Conservation (phyloP, 1,140 invertebrate genomes). For the Nephila pilipes region DNA sequence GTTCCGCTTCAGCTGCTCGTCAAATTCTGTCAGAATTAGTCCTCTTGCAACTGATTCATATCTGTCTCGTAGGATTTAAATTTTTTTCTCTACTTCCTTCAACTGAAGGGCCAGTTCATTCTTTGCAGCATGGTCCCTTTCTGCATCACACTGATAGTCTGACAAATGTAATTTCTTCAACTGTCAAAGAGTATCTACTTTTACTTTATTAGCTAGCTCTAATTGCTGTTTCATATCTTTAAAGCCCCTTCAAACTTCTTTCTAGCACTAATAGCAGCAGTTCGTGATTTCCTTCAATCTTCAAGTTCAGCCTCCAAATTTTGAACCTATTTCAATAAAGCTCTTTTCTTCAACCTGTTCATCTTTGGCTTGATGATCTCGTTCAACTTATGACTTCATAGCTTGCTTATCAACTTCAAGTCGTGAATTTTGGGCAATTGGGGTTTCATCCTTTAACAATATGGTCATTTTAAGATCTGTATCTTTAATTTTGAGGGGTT, state of each 20-base stretch:
- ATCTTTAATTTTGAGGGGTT: no score
- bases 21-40: slow-evolving; percentile 93
- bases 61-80: slow-evolving; percentile 95
- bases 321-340: slow-evolving; percentile 94
- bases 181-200: slow-evolving; percentile 97
- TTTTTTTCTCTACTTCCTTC: slow-evolving; percentile 96
- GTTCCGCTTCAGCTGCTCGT: slow-evolving; percentile 93
- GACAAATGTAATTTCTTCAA: slow-evolving; percentile 97
- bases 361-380: slow-evolving; percentile 94
- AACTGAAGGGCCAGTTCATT: slow-evolving; percentile 91
- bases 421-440: no score
- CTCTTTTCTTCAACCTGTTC: slow-evolving; percentile 98
- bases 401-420: slow-evolving; percentile 99
- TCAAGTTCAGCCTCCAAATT: slow-evolving; percentile 97
- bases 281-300: slow-evolving; percentile 96
- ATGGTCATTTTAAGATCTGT: no score
- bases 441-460: background rate
- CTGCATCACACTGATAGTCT: slow-evolving; percentile 94
- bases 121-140: slow-evolving; percentile 91
- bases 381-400: slow-evolving; percentile 94
- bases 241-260: slow-evolving; percentile 97
- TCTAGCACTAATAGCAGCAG: slow-evolving; percentile 90
- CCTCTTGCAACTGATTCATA: slow-evolving; percentile 93
- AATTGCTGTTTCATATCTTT: slow-evolving; percentile 96
- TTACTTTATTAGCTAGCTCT: slow-evolving; percentile 97